These are phyloP conservation scores for Danaus melanippus DNA, from an alignment of 1,140 invertebrate genomes.

Conservation along the genomic window DNA sequence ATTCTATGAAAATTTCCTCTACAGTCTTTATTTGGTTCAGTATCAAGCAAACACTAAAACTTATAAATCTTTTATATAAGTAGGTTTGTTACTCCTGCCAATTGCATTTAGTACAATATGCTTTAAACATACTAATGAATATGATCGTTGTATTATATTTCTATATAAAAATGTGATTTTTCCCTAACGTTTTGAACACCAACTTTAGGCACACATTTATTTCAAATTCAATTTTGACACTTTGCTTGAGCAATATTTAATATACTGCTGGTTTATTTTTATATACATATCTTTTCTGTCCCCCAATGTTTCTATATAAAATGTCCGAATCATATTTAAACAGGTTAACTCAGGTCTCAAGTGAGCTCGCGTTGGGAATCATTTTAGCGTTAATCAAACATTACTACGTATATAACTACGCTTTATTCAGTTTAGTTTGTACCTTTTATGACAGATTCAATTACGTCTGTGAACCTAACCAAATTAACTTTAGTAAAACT, in stretches of 20 bases:
- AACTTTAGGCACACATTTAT: no score
- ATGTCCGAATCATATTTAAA: slow-evolving; percentile 33
- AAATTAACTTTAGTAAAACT: neutral
- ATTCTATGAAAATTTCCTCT: no score
- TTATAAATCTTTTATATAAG: no score
- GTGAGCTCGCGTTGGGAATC: slow-evolving; percentile 17
- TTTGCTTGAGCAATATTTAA: slow-evolving; percentile 40
- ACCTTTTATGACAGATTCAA: slow-evolving; percentile 3
- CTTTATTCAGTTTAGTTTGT: slow-evolving; percentile 1
- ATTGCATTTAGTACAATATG: no score
- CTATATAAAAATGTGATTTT: no score
- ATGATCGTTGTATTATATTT: no score
- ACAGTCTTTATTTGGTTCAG: no score
- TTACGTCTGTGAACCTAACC: neutral
- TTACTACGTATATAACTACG: slow-evolving; percentile 5
- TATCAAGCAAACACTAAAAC: no score
- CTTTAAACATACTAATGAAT: no score
- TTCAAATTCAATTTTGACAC: slow-evolving; percentile 48
- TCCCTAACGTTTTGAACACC: no score
- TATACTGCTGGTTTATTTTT: slow-evolving; percentile 39
- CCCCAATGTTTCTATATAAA: slow-evolving; percentile 27
- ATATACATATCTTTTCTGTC: slow-evolving; percentile 26
- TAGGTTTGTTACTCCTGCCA: no score
- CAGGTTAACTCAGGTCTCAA: slow-evolving; percentile 19
- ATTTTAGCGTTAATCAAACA: slow-evolving; percentile 12